These are phyloP conservation scores for Trichechus manatus DNA, from an alignment of 2,113 vertebrate genomes.

Conservation along the genomic window DNA sequence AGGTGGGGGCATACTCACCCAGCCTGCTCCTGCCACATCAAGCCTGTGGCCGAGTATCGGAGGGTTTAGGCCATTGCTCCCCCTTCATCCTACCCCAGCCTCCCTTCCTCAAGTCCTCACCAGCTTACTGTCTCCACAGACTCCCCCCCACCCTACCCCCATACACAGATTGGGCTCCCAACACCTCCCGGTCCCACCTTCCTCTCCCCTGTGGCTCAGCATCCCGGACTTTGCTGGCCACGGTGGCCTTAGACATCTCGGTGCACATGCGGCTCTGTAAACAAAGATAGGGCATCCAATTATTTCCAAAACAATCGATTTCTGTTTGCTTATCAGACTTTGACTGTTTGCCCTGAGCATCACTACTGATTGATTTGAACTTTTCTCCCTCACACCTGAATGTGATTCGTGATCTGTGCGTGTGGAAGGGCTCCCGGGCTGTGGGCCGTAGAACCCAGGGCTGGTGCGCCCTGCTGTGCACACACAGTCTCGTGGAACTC, in stretches of 20 bases:
- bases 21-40: background rate
- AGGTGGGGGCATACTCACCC: background rate
- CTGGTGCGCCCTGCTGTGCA: too few species aligned
- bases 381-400: background rate
- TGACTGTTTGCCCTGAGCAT: background rate
- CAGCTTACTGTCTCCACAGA: background rate
- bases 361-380: background rate
- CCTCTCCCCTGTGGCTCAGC: background rate
- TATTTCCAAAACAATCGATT: background rate
- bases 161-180: fast-evolving
- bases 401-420: background rate
- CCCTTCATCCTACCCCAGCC: too few species aligned
- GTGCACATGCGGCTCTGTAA: background rate
- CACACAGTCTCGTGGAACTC: background rate
- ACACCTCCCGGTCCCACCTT: background rate
- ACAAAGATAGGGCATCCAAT: constrained; percentile 24
- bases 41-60: background rate
- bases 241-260: background rate
- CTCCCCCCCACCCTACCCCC: background rate
- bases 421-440: background rate
- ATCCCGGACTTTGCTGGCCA: too few species aligned
- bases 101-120: background rate
- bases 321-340: background rate
- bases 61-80: background rate
- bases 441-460: fast-evolving